phyloP scores from a whole-genome alignment of 2,888 invertebrate species.

The Rhagonycha lutea region DNA sequence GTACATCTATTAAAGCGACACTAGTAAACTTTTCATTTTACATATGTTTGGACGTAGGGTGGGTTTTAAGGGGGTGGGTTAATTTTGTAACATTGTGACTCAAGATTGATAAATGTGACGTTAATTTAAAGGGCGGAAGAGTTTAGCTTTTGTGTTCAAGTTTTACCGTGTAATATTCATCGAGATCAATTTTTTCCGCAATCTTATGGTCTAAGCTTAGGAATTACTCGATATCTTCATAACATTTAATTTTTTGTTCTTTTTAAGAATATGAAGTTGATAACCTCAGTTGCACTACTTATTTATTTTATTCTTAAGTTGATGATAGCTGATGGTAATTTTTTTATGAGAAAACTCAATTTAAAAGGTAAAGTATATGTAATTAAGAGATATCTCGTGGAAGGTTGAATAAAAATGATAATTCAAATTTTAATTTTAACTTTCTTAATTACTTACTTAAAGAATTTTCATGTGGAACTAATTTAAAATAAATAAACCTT shows the following conservation, averaged over 20 bases:
- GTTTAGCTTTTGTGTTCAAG: slow-evolving; percentile 17
- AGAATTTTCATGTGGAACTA: not conserved
- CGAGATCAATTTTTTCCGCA: not conserved
- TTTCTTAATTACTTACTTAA: not conserved
- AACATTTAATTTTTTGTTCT: not conserved
- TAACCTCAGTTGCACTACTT: not conserved
- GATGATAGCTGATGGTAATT: not conserved
- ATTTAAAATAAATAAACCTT: not conserved
- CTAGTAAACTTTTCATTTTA: slow-evolving; percentile 49
- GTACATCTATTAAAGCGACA: slow-evolving; percentile 52
- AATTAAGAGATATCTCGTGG: not conserved
- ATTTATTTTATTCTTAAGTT: not conserved
- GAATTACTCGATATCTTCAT: not conserved
- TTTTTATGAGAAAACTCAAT: not conserved
- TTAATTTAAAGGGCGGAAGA: slow-evolving; percentile 51
- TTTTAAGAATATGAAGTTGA: not conserved
- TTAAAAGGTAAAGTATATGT: not conserved
- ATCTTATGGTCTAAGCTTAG: not conserved
- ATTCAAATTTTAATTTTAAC: not conserved
- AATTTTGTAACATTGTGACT: slow-evolving; percentile 50
- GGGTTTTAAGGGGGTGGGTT: slow-evolving; percentile 38
- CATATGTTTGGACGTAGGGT: slow-evolving; percentile 42
- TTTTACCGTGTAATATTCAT: slow-evolving; percentile 13
- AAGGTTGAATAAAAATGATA: not conserved
- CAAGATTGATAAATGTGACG: slow-evolving; percentile 53